Evolutionary conservation across 2,113 vertebrate genomes (phyloP).

Genomic region (Nematolebias whitei): DNA sequence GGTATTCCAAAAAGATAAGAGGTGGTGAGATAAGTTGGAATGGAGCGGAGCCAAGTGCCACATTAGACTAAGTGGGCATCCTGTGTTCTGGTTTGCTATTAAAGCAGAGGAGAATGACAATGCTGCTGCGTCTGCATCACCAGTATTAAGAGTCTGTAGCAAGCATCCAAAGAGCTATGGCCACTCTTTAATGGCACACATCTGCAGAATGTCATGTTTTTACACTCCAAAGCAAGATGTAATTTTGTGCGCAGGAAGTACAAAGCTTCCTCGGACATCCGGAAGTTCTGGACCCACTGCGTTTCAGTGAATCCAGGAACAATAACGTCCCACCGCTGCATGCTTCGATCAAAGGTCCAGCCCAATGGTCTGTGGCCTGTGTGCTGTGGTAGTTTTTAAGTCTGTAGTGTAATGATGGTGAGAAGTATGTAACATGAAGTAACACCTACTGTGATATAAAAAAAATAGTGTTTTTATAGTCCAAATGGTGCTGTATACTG

Average conservation of each 20-base stretch:
- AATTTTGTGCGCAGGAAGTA: too few relatives aligned
- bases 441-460: neutral
- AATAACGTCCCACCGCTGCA: too few relatives aligned
- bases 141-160: neutral
- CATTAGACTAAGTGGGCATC: slow-evolving; percentile 51
- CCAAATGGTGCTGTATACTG: too few relatives aligned
- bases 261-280: too few relatives aligned
- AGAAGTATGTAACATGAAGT: neutral
- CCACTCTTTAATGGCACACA: too few relatives aligned
- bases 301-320: too few relatives aligned
- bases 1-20: slow-evolving; percentile 41
- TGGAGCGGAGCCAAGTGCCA: slow-evolving; percentile 50
- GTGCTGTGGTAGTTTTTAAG: neutral
- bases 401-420: neutral
- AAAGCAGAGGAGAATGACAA: slow-evolving; percentile 11
- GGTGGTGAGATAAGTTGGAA: slow-evolving; percentile 46
- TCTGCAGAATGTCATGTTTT: too few relatives aligned
- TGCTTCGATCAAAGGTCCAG: too few relatives aligned
- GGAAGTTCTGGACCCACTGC: too few relatives aligned
- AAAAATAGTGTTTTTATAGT: neutral
- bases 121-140: slow-evolving; percentile 1
- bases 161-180: too few relatives aligned
- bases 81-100: slow-evolving; percentile 29
- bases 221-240: too few relatives aligned
- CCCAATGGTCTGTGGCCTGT: too few relatives aligned